Evolutionary conservation across 2,113 vertebrate species (phyloP), one percentile per base, ranked within the genome.

Genomic region (Perca flavescens): DNA sequence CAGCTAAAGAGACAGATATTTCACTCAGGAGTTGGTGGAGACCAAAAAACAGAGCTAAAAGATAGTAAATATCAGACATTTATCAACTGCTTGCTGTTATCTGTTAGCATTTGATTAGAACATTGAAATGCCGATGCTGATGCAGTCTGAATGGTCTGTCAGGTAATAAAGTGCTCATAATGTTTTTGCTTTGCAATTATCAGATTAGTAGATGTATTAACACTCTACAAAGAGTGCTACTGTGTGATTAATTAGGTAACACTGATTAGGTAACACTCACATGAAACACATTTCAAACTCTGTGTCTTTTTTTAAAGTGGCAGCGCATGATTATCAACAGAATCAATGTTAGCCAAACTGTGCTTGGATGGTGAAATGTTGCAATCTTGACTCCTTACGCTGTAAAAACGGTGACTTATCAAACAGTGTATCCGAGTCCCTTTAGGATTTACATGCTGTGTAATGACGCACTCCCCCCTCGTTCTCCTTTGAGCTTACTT

Each of bases 401-500:
- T 82, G 74, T 75, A 84, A 73, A 83, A 77, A 58, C 4, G 15
- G 6, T 60, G 70, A 74, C 86, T 88, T 86, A 89, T 92, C 85
- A 68, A 91, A 90, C 46, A 81, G 64, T 54, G 72, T 22, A 31
- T 69, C n/a, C 7, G 54, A 34, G 65, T 80, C 66, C 88, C 78
- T 64, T 25, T 67, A 66, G 77, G 83, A 82, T 82, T 83, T 80
- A 68, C 49, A 70, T 70, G 69, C 61, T 75, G 53, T 66, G 75
- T 86, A 83, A 92, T 85, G 84, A 90, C 21, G 61, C 84, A 74
- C 74, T 78, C 68, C 82, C 81, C 68, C 65, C 77, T 72, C 36
- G 12, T 91, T 79, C 82, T 82, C 82, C 81, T 92, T 86, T 84
- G 64, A 78, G 81, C 82, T 86, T 87, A 87, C 85, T 87, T 89